Evolutionary conservation across 2,888 invertebrate species (phyloP).

Genomic region (Idaea straminata): DNA sequence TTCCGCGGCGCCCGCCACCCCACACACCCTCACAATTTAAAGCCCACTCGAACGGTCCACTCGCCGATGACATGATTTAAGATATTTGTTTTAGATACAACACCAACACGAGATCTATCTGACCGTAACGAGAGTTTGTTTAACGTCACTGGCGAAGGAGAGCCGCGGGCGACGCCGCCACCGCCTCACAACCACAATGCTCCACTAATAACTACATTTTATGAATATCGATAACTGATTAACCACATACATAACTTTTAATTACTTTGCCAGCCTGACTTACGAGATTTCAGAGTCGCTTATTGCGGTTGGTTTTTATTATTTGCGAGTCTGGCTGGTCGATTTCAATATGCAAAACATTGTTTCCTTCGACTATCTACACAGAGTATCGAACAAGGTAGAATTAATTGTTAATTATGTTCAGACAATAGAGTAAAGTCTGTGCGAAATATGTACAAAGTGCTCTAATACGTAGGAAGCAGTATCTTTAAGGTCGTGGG

Average conservation of each 20-base stretch:
- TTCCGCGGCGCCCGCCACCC: slow-evolving; percentile 40
- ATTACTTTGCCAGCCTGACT: slow-evolving; percentile 30
- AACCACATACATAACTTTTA: slow-evolving; percentile 42
- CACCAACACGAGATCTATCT: slow-evolving; percentile 60
- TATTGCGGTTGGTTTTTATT: slow-evolving; percentile 6
- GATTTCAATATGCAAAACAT: slow-evolving; percentile 19
- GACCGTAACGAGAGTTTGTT: slow-evolving; percentile 52
- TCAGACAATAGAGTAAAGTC: slow-evolving; percentile 6
- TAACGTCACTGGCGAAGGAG: slow-evolving; percentile 18
- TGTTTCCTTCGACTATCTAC: not conserved
- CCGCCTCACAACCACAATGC: slow-evolving; percentile 35
- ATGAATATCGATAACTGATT: slow-evolving; percentile 43
- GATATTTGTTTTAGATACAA: slow-evolving; percentile 68
- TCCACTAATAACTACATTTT: slow-evolving; percentile 39
- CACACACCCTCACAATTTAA: slow-evolving; percentile 45
- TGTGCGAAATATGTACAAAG: slow-evolving; percentile 5
- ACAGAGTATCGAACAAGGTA: slow-evolving; percentile 8
- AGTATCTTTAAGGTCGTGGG: slow-evolving; percentile 1
- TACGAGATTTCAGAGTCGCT: slow-evolving; percentile 4
- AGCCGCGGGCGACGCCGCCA: slow-evolving; percentile 50
- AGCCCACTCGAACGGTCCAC: slow-evolving; percentile 36
- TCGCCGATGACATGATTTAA: slow-evolving; percentile 59
- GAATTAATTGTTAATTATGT: slow-evolving; percentile 20
- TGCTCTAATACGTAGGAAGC: not conserved
- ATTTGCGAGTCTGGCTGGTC: slow-evolving; percentile 1